Conservation (phyloP, 1,140 invertebrate species). For the Andrena cerasifolii region DNA sequence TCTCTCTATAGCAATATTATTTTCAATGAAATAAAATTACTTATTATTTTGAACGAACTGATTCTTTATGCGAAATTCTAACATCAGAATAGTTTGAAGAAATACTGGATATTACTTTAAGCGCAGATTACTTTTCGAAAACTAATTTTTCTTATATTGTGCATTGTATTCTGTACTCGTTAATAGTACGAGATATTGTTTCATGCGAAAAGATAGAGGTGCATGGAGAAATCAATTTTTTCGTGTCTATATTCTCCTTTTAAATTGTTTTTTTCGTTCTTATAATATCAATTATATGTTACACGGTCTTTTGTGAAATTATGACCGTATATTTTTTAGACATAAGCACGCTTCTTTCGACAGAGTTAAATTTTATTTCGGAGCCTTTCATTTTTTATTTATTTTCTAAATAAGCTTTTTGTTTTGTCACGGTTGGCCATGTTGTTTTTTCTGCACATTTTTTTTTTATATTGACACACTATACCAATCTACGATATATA, state of each 20-base stretch:
- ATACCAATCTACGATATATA: constrained; percentile 39
- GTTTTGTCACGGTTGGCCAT: constrained; percentile 72
- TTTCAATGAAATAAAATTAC: constrained; percentile 13
- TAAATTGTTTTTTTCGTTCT: neutral
- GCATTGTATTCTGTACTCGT: neutral
- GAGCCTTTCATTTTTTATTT: constrained; percentile 42
- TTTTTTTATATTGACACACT: constrained; percentile 62
- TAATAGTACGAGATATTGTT: constrained; percentile 9
- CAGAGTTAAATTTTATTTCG: constrained; percentile 51
- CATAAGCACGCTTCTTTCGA: constrained; percentile 63
- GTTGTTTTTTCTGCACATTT: constrained; percentile 70
- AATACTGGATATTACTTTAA: constrained; percentile 1
- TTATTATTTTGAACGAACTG: neutral
- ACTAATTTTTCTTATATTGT: constrained; percentile 9
- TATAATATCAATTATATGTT: constrained; percentile 18
- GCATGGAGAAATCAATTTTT: constrained; percentile 15
- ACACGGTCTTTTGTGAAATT: neutral
- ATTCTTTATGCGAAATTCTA: neutral
- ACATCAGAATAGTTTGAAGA: neutral
- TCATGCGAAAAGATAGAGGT: neutral
- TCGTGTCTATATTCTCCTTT: neutral
- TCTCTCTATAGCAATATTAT: constrained; percentile 4
- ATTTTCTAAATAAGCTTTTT: constrained; percentile 71
- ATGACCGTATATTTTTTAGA: constrained; percentile 41
- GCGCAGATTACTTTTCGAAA: neutral